Evolutionary conservation across 2,797 vertebrate genomes (phyloP), one percentile per base, ranked within the genome.

Genomic region (Aldrovandia affinis): DNA sequence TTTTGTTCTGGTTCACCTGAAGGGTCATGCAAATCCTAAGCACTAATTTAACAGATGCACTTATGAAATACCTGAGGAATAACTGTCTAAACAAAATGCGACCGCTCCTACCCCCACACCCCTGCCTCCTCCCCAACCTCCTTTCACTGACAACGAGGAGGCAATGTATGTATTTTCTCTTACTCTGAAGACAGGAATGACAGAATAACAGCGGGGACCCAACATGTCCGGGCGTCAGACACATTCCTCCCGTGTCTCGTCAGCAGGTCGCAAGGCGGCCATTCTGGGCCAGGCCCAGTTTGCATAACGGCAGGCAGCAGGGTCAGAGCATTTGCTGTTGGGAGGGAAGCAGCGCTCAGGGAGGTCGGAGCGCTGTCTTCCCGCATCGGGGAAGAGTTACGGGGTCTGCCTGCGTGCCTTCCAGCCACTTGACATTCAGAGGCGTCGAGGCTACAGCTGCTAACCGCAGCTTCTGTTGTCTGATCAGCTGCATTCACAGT

Each of bases 221-320:
- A 80, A 89, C 92, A 28, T 86, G 92, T 50, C 85, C 54, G 0
- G 86, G 92, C 92, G 90, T 81, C 83, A 47, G 82, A n/a, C 77
- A 59, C 91, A 92, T 93, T 92, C 93, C 90, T 84, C 79, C 81
- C 80, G 73, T 10, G 42, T 42, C 20, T 44, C 73, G 42, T 77
- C 73, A 77, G 39, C 22, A 28, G 73, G 73, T 77, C 73, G 42
- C 42, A 25, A 7, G 22, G 25, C 73, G 42, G 73, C 39, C 73
- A 12, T 77, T 47, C 15, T 14, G 68, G 63, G 63, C 68, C 36
- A 42, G 68, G 42, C 22, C 7, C 15, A 2, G 73, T 47, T 39
- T 18, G 2, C 73, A 44, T 77, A 44, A 77, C 15, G 42, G 33
- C 5, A 25, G 39, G 73, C 39, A 47, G 18, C 39, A 77, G 42